Conservation (phyloP, 2,113 vertebrate species). For the Hystrix cristata region DNA sequence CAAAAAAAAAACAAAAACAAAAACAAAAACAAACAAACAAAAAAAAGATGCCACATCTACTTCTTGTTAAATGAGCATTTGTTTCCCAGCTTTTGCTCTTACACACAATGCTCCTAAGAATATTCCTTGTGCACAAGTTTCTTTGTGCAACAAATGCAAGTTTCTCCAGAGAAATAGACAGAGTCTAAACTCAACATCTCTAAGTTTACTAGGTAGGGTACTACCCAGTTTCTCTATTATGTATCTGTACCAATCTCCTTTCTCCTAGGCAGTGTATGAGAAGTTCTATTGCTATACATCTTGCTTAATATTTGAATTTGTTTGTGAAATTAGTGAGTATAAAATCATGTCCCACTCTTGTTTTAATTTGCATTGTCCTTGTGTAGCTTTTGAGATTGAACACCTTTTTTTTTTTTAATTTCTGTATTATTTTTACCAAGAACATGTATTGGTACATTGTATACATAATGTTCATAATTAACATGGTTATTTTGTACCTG, state of each 20-base stretch:
- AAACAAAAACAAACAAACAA: too few relatives aligned
- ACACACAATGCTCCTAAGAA: neutral
- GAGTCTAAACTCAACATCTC: neutral
- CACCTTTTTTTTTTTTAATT: too few relatives aligned
- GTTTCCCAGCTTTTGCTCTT: neutral
- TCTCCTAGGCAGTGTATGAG: neutral
- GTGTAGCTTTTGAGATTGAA: neutral
- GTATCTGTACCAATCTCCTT: neutral
- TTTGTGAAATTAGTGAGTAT: neutral
- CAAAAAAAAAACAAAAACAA: too few relatives aligned
- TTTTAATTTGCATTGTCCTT: constrained; percentile 1
- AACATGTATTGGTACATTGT: too few relatives aligned
- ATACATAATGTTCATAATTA: too few relatives aligned
- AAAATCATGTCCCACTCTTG: neutral
- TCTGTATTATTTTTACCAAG: too few relatives aligned
- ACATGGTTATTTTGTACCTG: too few relatives aligned
- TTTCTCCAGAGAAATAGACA: neutral
- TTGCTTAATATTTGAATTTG: neutral
- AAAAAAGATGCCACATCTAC: neutral
- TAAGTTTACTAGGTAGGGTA: neutral
- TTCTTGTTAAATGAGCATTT: neutral
- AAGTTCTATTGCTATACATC: neutral
- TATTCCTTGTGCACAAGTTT: neutral
- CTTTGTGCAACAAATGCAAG: neutral
- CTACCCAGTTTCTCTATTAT: neutral